Evolutionary conservation across 2,113 vertebrate genomes (phyloP), one percentile per base, ranked within the genome.

Genomic region (Notiomystis cincta): DNA sequence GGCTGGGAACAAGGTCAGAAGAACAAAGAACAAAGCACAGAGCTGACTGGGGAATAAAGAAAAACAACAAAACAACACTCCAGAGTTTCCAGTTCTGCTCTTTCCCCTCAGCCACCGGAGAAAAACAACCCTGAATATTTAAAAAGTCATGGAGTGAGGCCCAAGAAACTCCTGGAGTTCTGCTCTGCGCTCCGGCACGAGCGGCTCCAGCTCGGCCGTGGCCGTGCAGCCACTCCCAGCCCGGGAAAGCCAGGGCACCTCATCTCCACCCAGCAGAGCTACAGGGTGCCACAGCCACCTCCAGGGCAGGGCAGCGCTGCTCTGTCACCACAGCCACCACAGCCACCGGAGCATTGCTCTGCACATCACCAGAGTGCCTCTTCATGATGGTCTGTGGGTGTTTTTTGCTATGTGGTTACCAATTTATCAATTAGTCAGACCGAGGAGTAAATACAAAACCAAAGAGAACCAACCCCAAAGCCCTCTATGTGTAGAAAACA

Each of bases 371-470:
- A 51, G 62, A 58, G 31, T 11, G 35, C 48, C 31, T 30, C 20
- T 38, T 14, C 15, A 0, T 44, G 4, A 7, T 4, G 20, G 17
- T 70, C 38, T 42, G 56, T 7, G 13, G 17, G 35, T 0, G 0
- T 5, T 48, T 60, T 66, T 53, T 19, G 14, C 54, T 51, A 2
- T 1, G 6, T 6, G 22, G 54, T 53, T 10, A 64, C 53, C 67
- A 40, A 16, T 25, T 58, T 30, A 25, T 45, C 69, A 15, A 27
- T 45, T 7, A 8, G 10, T 30, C 5, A 1, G 20, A 21, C 20
- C 20, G 35, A 66, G 50, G 8, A 73, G 15, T 44, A 71, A 82
- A 76, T 4, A 56, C 0, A 3, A 38, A n/a, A 30, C 5, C 3
- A 13, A 12, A 13, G 40, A 13, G 2, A 3, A 1, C 7, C 33